Conservation (phyloP, 2,797 vertebrate species). For the Enteromius treurensis region DNA sequence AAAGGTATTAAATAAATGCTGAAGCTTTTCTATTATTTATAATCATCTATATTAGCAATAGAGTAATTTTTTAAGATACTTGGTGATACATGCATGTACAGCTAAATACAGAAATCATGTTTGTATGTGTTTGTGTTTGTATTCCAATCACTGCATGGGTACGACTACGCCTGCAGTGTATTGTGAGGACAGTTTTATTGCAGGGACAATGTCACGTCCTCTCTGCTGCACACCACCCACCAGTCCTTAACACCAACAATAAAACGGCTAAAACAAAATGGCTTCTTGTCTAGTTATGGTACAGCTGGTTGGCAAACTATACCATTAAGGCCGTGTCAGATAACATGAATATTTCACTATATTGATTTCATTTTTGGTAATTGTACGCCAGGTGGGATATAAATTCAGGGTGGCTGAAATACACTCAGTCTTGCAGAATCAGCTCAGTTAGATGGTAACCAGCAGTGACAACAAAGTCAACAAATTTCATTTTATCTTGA, state of each 20-base stretch:
- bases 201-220: constrained; percentile 60
- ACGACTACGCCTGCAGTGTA: constrained; percentile 41
- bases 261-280: constrained; percentile 44
- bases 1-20: background rate
- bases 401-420: constrained; percentile 20
- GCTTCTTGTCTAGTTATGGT: constrained; percentile 28
- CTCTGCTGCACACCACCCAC: constrained; percentile 40
- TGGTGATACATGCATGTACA: background rate
- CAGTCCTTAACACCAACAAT: constrained; percentile 31
- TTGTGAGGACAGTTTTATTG: constrained; percentile 54
- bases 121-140: constrained; percentile 32
- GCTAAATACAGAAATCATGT: background rate
- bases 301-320: constrained; percentile 15
- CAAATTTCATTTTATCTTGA: constrained; percentile 32
- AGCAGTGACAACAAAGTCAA: constrained; percentile 29
- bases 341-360: background rate
- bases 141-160: constrained; percentile 39
- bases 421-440: constrained; percentile 2
- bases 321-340: background rate
- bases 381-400: background rate
- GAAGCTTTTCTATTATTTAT: background rate
- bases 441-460: constrained; percentile 6
- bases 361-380: background rate
- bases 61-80: background rate
- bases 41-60: background rate